A percentile compares a stretch with the other conserved stretches of the same genome.
These are phyloP conservation scores for Drosophila nebulosa DNA, from an alignment of 1,140 invertebrate species.

Conservation along the genomic window DNA sequence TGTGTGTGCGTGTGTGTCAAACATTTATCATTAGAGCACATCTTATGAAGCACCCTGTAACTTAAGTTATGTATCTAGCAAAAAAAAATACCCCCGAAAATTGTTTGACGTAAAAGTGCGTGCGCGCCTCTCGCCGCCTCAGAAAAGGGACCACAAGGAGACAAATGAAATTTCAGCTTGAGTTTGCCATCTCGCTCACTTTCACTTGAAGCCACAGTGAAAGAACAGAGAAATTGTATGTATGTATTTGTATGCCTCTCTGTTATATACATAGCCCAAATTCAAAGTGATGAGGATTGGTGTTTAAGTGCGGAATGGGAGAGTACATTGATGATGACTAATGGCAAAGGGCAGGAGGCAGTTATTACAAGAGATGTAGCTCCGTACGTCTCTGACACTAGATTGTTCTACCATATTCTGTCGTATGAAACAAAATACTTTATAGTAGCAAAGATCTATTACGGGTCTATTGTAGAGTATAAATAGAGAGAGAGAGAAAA, in stretches of 20 bases:
- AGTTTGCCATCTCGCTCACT: slow-evolving; percentile 59
- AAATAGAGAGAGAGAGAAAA: too few relatives aligned
- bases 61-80: slow-evolving; percentile 1
- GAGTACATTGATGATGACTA: too few relatives aligned
- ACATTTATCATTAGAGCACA: background rate
- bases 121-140: slow-evolving; percentile 46
- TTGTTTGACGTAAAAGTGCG: slow-evolving; percentile 49
- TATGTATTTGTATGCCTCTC: background rate
- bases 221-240: slow-evolving; percentile 11
- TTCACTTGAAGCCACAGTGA: slow-evolving; percentile 51
- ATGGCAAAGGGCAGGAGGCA: too few relatives aligned
- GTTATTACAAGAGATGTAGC: too few relatives aligned
- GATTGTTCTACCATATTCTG: too few relatives aligned
- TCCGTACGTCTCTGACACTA: too few relatives aligned
- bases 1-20: background rate
- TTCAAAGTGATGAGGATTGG: slow-evolving; percentile 3
- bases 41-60: slow-evolving; percentile 20
- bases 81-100: slow-evolving; percentile 66
- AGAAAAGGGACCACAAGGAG: slow-evolving; percentile 28
- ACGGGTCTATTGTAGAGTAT: too few relatives aligned
- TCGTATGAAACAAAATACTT: too few relatives aligned
- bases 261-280: slow-evolving; percentile 6
- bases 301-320: background rate
- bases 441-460: too few relatives aligned
- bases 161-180: slow-evolving; percentile 67